Evolutionary conservation across 2,888 invertebrate species (phyloP), one percentile per base, ranked within the genome.

Genomic region (Amphipyra berbera): DNA sequence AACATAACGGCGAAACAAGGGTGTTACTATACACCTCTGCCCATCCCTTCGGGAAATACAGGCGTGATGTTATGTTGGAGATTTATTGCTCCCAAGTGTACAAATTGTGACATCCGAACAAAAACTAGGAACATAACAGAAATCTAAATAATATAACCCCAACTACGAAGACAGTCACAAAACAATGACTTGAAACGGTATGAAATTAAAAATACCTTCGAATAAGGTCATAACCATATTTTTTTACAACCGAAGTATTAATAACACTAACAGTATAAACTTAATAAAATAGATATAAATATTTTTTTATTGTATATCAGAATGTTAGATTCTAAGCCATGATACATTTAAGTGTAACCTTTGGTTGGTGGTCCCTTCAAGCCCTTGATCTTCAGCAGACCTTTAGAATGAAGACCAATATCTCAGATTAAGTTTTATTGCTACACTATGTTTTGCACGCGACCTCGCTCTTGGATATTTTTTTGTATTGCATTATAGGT

Each of bases 311-410:
- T 33, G 38, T 14, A 44, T 8, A 1, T 47, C 0, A 35, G 5
- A 64, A 58, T 49, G 41, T 14, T 52, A 64, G 68, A 64, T 64
- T 35, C 6, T 30, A 15, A 44, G 3, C 10, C 8, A 33, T 54
- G 68, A 58, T 62, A 55, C 58, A 62, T 53, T 66, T 61, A 59
- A 45, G 33, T 60, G 40, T 76, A 40, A 74, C 76, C 73, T 79
- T 78, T 73, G 46, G 10, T 78, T 73, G 46, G 10, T 52, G 35
- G 69, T 68, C 66, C 78, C 72, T 78, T 76, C 54, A 12, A 73
- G 75, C 61, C 79, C 79, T 77, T 79, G 79, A 79, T 70, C 79
- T 79, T 77, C 77, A 41, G 30, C 0, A 54, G 70, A 79, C 79
- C 79, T 79, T 79, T 77, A 59, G 21, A 37, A 48, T 33, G 67